Percentiles rank a stretch among this genome's conserved stretches.
Conservation (phyloP, 2,888 invertebrate species). For the Salticus scenicus region DNA sequence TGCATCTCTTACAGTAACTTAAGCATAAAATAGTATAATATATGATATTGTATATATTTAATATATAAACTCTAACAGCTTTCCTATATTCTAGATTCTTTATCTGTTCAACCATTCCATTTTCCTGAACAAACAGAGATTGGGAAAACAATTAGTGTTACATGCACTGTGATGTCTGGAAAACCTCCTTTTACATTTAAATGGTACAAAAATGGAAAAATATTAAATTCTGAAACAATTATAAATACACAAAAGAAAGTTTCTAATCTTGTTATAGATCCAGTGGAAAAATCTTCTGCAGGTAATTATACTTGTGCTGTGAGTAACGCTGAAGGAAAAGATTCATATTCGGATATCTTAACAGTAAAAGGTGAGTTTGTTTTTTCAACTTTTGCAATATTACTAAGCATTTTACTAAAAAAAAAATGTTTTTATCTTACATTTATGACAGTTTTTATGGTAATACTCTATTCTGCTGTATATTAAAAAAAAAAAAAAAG, state of each 20-base stretch:
- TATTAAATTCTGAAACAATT: neutral
- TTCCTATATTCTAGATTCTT: conserved; percentile 20
- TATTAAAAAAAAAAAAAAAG: too few species aligned
- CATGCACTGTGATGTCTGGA: conserved; percentile 37
- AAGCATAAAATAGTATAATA: neutral
- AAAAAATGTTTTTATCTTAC: too few species aligned
- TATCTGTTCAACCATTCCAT: conserved; percentile 46
- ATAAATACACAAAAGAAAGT: neutral
- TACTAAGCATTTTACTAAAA: too few species aligned
- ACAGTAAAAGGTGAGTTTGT: conserved; percentile 28
- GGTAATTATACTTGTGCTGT: conserved; percentile 30
- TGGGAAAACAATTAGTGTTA: conserved; percentile 34
- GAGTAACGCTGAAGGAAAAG: conserved; percentile 9
- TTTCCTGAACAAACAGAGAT: conserved; percentile 37
- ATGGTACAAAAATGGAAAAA: conserved; percentile 39
- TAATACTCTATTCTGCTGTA: too few species aligned
- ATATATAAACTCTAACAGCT: too few species aligned
- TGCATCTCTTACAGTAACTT: too few species aligned
- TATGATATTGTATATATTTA: neutral
- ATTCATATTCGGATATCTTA: conserved; percentile 12
- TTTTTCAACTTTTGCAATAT: too few species aligned
- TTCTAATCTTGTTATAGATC: conserved; percentile 26
- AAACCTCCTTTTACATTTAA: conserved; percentile 41
- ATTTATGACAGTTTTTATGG: neutral
- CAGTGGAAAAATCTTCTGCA: neutral